Evolutionary conservation across 2,797 vertebrate species (phyloP).

Genomic region (Gymnodraco acuticeps): DNA sequence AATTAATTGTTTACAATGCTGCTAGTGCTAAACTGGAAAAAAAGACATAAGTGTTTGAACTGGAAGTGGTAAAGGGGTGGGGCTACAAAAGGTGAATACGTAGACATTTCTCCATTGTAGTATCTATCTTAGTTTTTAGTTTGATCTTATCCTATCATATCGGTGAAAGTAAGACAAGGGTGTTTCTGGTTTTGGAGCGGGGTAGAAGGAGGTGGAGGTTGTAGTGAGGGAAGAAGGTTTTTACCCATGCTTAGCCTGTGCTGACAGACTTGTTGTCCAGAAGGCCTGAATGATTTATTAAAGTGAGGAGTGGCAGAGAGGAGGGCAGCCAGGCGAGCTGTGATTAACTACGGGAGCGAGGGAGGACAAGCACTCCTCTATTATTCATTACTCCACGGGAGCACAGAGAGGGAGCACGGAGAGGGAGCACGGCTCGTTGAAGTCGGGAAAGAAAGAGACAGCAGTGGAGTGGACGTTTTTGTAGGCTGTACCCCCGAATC

Average conservation of each 20-base stretch:
- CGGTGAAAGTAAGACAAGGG: neutral
- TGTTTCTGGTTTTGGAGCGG: constrained; percentile 12
- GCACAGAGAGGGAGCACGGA: constrained; percentile 57
- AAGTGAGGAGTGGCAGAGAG: constrained; percentile 73
- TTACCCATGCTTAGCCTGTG: constrained; percentile 50
- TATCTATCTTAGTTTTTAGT: no score
- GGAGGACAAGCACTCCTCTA: constrained; percentile 84
- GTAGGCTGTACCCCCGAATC: neutral
- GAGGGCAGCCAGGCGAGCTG: constrained; percentile 82
- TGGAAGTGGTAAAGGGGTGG: no score
- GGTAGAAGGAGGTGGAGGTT: constrained; percentile 12
- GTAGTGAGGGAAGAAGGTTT: constrained; percentile 35
- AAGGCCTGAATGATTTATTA: constrained; percentile 86
- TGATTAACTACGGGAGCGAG: constrained; percentile 82
- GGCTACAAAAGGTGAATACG: no score
- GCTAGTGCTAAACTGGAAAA: no score
- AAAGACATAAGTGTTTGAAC: no score
- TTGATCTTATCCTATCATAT: no score
- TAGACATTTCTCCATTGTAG: no score
- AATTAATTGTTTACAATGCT: no score
- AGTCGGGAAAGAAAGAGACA: constrained; percentile 36
- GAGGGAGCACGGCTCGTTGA: constrained; percentile 45
- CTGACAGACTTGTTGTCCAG: constrained; percentile 69
- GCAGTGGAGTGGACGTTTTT: constrained; percentile 23
- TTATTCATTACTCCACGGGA: constrained; percentile 83